A percentile compares a stretch with the other conserved stretches of the same genome.
Conservation (phyloP, 2,113 vertebrate genomes). For the Passer domesticus region DNA sequence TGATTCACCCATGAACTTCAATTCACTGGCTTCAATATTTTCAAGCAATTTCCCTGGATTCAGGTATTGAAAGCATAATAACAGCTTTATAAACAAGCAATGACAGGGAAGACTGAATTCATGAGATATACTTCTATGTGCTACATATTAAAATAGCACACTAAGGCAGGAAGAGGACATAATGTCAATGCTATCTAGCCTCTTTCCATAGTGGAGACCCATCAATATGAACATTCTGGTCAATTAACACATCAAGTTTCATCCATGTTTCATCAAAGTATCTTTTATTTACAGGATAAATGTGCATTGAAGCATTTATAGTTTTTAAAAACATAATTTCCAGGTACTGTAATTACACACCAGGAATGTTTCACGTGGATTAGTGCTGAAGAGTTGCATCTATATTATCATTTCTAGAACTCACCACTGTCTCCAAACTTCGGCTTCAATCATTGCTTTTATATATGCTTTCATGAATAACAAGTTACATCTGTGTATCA, state of each 20-base stretch:
- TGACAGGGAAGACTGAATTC: not conserved
- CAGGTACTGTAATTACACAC: not conserved
- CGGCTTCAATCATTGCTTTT: not conserved
- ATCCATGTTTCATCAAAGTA: not conserved
- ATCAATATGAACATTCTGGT: not conserved
- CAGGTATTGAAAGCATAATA: not conserved
- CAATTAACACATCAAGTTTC: not conserved
- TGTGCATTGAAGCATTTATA: not conserved
- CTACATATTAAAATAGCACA: not conserved
- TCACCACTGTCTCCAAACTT: not conserved
- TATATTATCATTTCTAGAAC: not conserved
- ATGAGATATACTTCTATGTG: not conserved
- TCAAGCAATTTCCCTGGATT: not conserved
- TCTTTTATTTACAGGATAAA: not conserved
- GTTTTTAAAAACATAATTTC: not conserved
- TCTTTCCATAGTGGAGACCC: not conserved
- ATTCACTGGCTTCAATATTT: not conserved
- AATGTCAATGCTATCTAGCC: not conserved
- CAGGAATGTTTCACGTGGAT: rapidly evolving
- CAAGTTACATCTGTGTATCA: not conserved
- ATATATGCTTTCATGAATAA: not conserved
- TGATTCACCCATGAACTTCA: not conserved
- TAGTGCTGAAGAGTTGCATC: not conserved
- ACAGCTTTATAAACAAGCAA: not conserved
- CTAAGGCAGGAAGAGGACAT: not conserved